Evolutionary conservation across 30 jellyfish, hydroid and myxozoan genomes (phyloP).

Genomic region (Aurelia coerulea): DNA sequence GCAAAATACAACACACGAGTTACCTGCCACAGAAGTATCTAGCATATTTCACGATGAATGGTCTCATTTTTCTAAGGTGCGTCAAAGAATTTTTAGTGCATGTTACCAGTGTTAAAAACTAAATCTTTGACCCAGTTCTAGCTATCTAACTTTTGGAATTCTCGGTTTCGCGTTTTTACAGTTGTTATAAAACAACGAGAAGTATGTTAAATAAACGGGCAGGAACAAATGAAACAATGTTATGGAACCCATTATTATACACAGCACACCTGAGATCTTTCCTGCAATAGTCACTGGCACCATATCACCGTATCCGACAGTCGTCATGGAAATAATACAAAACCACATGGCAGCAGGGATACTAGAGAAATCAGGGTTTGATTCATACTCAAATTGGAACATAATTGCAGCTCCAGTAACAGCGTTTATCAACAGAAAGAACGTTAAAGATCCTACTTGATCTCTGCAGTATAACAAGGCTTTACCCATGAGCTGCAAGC

Average conservation of each 20-base stretch:
- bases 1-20: too few species aligned
- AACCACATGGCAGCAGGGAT: conserved; percentile 76
- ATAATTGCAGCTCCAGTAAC: conserved; percentile 62
- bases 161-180: conserved; percentile 34
- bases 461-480: conserved; percentile 72
- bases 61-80: too few species aligned
- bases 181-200: conserved; percentile 68
- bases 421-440: conserved; percentile 59
- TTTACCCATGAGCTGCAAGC: conserved; percentile 71
- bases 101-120: too few species aligned
- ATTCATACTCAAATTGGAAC: conserved; percentile 47
- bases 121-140: too few species aligned
- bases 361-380: conserved; percentile 57
- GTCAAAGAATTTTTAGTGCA: too few species aligned
- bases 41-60: too few species aligned
- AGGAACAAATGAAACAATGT: conserved; percentile 74
- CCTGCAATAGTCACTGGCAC: conserved; percentile 77
- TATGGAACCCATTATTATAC: conserved; percentile 75
- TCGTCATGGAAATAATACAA: conserved; percentile 83
- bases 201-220: conserved; percentile 85
- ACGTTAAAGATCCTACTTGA: conserved; percentile 73
- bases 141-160: neutral
- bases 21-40: too few species aligned
- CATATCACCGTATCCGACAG: conserved; percentile 84
- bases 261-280: conserved; percentile 60